phyloP scores from a whole-genome alignment of 2,797 vertebrate genomes.

The Chaunax sp. region DNA sequence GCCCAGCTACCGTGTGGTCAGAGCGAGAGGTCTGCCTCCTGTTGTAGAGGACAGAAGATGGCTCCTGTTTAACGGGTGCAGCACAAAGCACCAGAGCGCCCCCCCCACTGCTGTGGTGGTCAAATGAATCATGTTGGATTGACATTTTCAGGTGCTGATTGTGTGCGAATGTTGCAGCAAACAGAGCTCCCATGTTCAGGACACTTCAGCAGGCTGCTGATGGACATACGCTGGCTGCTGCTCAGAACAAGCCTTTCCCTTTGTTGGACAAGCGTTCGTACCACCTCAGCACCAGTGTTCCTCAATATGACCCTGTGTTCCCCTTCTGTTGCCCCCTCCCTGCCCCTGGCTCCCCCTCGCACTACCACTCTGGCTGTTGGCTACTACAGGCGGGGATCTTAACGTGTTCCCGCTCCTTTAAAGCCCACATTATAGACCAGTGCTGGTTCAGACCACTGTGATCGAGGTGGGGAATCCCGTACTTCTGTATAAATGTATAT shows the following conservation, averaged over 20 bases:
- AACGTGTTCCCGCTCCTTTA: slow-evolving; percentile 39
- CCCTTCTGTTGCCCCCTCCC: slow-evolving; percentile 29
- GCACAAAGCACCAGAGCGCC: slow-evolving; percentile 41
- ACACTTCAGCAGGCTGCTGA: slow-evolving; percentile 49
- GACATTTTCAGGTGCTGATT: slow-evolving; percentile 24
- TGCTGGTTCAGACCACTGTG: slow-evolving; percentile 85
- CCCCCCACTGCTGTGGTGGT: slow-evolving; percentile 29
- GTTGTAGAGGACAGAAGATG: slow-evolving; percentile 75
- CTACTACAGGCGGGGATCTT: slow-evolving; percentile 44
- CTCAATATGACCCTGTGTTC: slow-evolving; percentile 32
- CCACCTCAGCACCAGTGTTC: slow-evolving; percentile 31
- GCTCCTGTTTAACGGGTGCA: slow-evolving; percentile 59
- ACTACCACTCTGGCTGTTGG: slow-evolving; percentile 61
- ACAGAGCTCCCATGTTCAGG: slow-evolving; percentile 42
- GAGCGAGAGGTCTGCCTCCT: slow-evolving; percentile 45
- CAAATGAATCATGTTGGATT: slow-evolving; percentile 34
- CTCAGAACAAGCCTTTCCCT: slow-evolving; percentile 38
- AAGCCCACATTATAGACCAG: slow-evolving; percentile 59
- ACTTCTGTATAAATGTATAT: slow-evolving; percentile 90
- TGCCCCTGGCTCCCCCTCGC: background rate
- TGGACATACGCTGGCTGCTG: slow-evolving; percentile 60
- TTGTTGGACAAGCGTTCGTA: slow-evolving; percentile 44
- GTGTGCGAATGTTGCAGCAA: slow-evolving; percentile 44
- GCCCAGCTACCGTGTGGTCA: slow-evolving; percentile 65
- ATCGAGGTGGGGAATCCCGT: slow-evolving; percentile 82